Conservation (phyloP, 1,140 invertebrate species). For the Calliphora vicina region DNA sequence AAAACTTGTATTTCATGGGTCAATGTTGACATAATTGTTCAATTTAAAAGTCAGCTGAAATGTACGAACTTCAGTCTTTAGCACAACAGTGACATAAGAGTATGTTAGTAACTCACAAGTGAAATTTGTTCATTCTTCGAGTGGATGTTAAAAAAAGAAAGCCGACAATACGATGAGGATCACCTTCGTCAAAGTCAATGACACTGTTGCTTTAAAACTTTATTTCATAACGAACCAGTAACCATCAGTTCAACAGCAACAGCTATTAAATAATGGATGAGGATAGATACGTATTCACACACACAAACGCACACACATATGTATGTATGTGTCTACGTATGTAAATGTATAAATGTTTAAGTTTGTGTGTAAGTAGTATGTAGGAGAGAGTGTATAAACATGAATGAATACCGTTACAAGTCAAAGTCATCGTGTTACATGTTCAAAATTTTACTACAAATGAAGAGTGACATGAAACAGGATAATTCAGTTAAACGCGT, state of each 20-base stretch:
- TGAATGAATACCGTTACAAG: neutral
- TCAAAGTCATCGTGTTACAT: conserved; percentile 23
- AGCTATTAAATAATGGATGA: no score
- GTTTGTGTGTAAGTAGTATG: no score
- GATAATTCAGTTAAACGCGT: conserved; percentile 29
- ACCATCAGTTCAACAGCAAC: neutral
- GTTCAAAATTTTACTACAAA: conserved; percentile 18
- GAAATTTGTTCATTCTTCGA: neutral
- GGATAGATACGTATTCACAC: neutral
- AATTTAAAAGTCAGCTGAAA: neutral
- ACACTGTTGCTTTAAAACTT: neutral
- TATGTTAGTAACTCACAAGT: neutral
- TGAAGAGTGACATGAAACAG: conserved; percentile 27
- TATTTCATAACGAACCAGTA: neutral
- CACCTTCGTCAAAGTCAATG: conserved; percentile 25
- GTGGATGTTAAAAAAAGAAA: neutral
- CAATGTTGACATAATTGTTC: neutral
- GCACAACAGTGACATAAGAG: no score
- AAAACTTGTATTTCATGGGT: neutral
- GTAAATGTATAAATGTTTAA: no score
- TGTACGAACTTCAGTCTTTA: neutral
- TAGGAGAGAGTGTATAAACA: no score
- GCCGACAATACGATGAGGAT: neutral
- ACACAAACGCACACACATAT: neutral
- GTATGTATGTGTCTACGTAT: neutral